Percentiles rank a stretch among this genome's conserved stretches.
These are phyloP conservation scores for Mamestra configurata DNA, from an alignment of 1,140 invertebrate genomes.

Conservation along the genomic window DNA sequence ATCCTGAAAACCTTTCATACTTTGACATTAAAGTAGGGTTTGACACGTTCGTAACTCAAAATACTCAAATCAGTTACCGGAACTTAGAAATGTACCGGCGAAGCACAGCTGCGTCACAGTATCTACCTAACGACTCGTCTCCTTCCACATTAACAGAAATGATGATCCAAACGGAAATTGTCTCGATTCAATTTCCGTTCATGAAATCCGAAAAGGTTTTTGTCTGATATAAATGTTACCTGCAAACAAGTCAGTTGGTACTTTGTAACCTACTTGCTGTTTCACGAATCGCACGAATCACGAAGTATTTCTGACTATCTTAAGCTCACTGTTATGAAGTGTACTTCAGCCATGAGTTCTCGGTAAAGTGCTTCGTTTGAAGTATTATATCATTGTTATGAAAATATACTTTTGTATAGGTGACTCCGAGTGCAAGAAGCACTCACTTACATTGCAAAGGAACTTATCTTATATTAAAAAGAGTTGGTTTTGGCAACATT, in stretches of 20 bases:
- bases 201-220: constrained; percentile 28
- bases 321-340: not conserved
- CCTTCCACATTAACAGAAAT: constrained; percentile 2
- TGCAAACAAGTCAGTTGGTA: not conserved
- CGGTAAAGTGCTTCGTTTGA: not conserved
- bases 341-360: not conserved
- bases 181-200: constrained; percentile 33
- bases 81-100: too few species aligned
- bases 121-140: not conserved
- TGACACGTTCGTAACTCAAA: too few species aligned
- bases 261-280: not conserved
- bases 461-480: too few species aligned
- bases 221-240: not conserved
- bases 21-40: too few species aligned
- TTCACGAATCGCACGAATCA: too few species aligned
- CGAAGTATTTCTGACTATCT: not conserved
- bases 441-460: too few species aligned
- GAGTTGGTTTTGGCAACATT: too few species aligned
- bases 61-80: too few species aligned
- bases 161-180: constrained; percentile 37
- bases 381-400: not conserved
- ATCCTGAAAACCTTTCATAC: too few species aligned
- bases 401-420: not conserved
- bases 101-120: not conserved
- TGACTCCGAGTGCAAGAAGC: too few species aligned